Conservation (phyloP, 2,888 invertebrate genomes). For the Myathropa florea region DNA sequence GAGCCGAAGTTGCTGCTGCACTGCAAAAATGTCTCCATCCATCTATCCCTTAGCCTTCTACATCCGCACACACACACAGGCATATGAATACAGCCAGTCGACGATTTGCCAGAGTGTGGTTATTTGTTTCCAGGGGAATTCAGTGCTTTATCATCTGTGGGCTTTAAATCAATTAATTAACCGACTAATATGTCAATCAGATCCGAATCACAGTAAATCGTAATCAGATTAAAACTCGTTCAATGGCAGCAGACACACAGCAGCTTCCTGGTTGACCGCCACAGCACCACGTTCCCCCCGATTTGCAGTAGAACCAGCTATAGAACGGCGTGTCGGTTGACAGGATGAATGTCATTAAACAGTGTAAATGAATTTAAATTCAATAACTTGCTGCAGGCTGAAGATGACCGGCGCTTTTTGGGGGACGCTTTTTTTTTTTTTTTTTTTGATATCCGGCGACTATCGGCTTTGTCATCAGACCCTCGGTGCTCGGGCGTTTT, state of each 20-base stretch:
- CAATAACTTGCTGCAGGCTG: slow-evolving; percentile 16
- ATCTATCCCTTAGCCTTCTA: neutral
- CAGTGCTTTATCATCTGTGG: slow-evolving; percentile 62
- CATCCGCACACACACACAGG: neutral
- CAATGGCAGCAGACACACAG: slow-evolving; percentile 16
- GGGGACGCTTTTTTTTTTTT: neutral
- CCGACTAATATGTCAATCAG: slow-evolving; percentile 71
- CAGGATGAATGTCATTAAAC: slow-evolving; percentile 16
- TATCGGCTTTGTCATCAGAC: neutral
- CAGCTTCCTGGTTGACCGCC: slow-evolving; percentile 9
- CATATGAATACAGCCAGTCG: neutral
- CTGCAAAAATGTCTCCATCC: neutral
- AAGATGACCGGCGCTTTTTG: neutral
- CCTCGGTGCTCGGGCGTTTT: neutral
- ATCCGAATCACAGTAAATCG: slow-evolving; percentile 70
- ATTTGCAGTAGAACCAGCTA: neutral
- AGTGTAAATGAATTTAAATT: slow-evolving; percentile 39
- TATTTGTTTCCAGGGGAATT: slow-evolving; percentile 49
- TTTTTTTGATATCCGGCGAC: neutral
- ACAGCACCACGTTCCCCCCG: neutral
- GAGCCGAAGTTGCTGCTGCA: slow-evolving; percentile 24
- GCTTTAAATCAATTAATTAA: slow-evolving; percentile 70
- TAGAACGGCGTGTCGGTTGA: neutral
- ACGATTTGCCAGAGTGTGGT: neutral
- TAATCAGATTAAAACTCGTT: slow-evolving; percentile 68